Evolutionary conservation across 2,888 invertebrate genomes (phyloP).

Genomic region (Clunio marinus): DNA sequence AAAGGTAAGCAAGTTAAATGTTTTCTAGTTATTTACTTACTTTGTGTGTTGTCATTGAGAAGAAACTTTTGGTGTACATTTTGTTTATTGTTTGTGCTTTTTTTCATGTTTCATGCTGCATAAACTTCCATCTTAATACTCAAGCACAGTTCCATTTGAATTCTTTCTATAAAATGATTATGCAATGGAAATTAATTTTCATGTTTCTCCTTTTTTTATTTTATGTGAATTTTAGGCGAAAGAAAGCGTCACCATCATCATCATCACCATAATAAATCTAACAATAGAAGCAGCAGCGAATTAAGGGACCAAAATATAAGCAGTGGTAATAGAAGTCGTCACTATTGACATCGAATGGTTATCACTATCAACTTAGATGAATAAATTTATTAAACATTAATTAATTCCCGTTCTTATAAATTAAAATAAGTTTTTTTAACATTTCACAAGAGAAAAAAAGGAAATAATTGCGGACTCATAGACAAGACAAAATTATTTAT

Average conservation of each 20-base stretch:
- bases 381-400: conserved; percentile 40
- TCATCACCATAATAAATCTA: conserved; percentile 47
- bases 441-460: too few relatives aligned
- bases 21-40: conserved; percentile 45
- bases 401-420: not conserved
- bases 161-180: not conserved
- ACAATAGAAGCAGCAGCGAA: conserved; percentile 48
- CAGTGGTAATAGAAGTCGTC: conserved; percentile 50
- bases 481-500: not conserved
- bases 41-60: not conserved
- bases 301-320: conserved; percentile 49
- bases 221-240: conserved; percentile 11
- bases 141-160: not conserved
- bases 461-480: not conserved
- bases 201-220: not conserved
- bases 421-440: conserved; percentile 4
- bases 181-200: not conserved
- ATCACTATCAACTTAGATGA: conserved; percentile 52
- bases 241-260: conserved; percentile 48
- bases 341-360: conserved; percentile 52
- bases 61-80: not conserved
- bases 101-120: not conserved
- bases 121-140: not conserved
- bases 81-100: not conserved
- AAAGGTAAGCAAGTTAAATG: conserved; percentile 46